Percentiles rank a stretch among this genome's conserved stretches.
Evolutionary conservation across 2,797 vertebrate genomes (phyloP).

Genomic region (Orestias chungarensis): DNA sequence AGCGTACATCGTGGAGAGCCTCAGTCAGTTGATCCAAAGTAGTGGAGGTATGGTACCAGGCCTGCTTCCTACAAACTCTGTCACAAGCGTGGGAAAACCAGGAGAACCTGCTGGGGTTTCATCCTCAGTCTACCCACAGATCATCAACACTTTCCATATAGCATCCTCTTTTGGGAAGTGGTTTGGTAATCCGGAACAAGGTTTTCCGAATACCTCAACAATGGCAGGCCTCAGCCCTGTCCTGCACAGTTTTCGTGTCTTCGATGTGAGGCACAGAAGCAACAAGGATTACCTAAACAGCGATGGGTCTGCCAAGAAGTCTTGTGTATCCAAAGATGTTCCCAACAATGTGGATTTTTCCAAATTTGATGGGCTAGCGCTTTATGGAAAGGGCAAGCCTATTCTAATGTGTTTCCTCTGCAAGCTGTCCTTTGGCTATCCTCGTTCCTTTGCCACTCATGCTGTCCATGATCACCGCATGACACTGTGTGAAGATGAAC

Average conservation of each 20-base stretch:
- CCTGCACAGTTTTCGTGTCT: slow-evolving; percentile 99
- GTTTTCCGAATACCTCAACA: slow-evolving; percentile 99
- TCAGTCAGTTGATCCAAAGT: slow-evolving; percentile 97
- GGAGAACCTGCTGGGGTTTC: slow-evolving; percentile 87
- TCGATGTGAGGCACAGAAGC: slow-evolving; percentile 99
- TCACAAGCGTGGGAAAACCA: slow-evolving; percentile 83
- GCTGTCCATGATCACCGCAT: slow-evolving; percentile 99
- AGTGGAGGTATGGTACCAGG: slow-evolving; percentile 81
- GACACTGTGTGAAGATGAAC: slow-evolving; percentile 98
- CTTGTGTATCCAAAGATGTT: slow-evolving; percentile 99
- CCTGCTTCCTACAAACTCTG: slow-evolving; percentile 89
- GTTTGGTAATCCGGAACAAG: slow-evolving; percentile 97
- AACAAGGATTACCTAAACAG: slow-evolving; percentile 99
- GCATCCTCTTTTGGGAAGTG: slow-evolving; percentile 99
- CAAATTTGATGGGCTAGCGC: slow-evolving; percentile 98
- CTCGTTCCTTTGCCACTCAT: slow-evolving; percentile 97
- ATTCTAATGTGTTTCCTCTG: slow-evolving; percentile 99
- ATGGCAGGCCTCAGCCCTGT: slow-evolving; percentile 97
- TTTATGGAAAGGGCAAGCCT: slow-evolving; percentile 99
- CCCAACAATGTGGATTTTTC: slow-evolving; percentile 99
- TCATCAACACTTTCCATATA: slow-evolving; percentile 99
- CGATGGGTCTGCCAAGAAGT: slow-evolving; percentile 99
- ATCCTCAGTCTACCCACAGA: slow-evolving; percentile 95
- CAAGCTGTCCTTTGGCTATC: slow-evolving; percentile 98
- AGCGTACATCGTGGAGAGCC: slow-evolving; percentile 98